Conservation (phyloP, 2,888 invertebrate genomes). For the Napeogenes sylphis region DNA sequence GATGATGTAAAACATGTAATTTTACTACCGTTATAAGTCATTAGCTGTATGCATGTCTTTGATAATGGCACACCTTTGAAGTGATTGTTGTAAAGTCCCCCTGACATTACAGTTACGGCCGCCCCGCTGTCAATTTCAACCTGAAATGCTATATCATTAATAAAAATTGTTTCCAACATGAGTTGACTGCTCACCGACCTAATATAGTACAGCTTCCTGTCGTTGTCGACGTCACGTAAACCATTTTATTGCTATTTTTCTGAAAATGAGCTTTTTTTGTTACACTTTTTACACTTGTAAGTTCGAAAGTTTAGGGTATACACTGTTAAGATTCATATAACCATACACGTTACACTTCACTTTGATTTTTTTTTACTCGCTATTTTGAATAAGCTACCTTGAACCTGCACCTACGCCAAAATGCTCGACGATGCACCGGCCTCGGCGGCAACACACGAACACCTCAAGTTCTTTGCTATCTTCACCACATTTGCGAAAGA, state of each 20-base stretch:
- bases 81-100: constrained; percentile 18
- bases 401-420: neutral
- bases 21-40: constrained; percentile 17
- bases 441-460: constrained; percentile 30
- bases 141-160: constrained; percentile 14
- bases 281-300: constrained; percentile 28
- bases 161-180: constrained; percentile 23
- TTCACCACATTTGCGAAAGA: constrained; percentile 34
- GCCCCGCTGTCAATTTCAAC: constrained; percentile 31
- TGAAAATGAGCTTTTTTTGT: constrained; percentile 23
- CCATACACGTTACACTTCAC: constrained; percentile 20
- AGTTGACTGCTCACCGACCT: constrained; percentile 24
- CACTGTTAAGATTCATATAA: constrained; percentile 16
- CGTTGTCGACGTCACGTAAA: neutral
- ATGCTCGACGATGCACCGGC: constrained; percentile 5
- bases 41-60: neutral
- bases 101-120: constrained; percentile 30
- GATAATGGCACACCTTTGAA: constrained; percentile 13
- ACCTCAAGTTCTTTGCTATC: constrained; percentile 31
- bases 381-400: neutral
- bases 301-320: constrained; percentile 20
- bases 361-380: constrained; percentile 20
- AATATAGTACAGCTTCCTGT: constrained; percentile 15
- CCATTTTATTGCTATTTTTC: constrained; percentile 15
- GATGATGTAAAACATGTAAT: neutral